These are phyloP conservation scores for Cynaeus angustus DNA, from an alignment of 2,888 invertebrate genomes.

Conservation along the genomic window DNA sequence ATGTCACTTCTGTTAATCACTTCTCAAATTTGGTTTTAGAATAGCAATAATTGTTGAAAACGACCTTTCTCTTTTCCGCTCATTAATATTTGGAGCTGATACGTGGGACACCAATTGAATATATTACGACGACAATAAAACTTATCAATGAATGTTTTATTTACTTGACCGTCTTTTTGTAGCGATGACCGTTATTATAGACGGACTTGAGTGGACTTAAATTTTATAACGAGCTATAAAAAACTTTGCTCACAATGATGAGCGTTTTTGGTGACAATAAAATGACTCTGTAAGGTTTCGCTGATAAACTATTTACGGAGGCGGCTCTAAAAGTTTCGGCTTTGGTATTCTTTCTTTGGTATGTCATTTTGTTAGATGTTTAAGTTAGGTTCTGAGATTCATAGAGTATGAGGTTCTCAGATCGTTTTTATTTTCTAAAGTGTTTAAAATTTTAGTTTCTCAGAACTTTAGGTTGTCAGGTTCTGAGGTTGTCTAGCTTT, in stretches of 20 bases:
- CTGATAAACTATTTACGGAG: not conserved
- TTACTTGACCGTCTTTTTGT: constrained; percentile 24
- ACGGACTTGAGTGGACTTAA: constrained; percentile 27
- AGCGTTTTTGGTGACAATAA: not conserved
- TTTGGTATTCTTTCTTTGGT: too few species aligned
- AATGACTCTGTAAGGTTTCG: not conserved
- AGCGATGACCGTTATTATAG: constrained; percentile 28
- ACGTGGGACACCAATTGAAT: constrained; percentile 35
- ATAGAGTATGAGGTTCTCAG: too few species aligned
- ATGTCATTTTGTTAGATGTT: too few species aligned
- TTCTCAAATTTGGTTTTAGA: constrained; percentile 35
- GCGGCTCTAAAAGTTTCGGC: too few species aligned
- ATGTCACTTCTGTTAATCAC: constrained; percentile 38
- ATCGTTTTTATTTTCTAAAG: too few species aligned
- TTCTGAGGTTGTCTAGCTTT: too few species aligned
- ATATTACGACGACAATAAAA: constrained; percentile 38
- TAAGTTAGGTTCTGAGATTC: too few species aligned
- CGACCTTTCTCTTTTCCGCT: constrained; percentile 43
- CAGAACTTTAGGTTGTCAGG: too few species aligned
- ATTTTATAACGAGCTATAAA: constrained; percentile 35
- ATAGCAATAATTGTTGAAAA: constrained; percentile 26
- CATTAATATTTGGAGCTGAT: constrained; percentile 30
- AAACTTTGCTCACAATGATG: not conserved
- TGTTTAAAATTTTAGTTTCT: too few species aligned
- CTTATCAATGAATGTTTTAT: constrained; percentile 44